Conservation (phyloP, 2,888 invertebrate genomes). For the Pseudanteris insignis region DNA sequence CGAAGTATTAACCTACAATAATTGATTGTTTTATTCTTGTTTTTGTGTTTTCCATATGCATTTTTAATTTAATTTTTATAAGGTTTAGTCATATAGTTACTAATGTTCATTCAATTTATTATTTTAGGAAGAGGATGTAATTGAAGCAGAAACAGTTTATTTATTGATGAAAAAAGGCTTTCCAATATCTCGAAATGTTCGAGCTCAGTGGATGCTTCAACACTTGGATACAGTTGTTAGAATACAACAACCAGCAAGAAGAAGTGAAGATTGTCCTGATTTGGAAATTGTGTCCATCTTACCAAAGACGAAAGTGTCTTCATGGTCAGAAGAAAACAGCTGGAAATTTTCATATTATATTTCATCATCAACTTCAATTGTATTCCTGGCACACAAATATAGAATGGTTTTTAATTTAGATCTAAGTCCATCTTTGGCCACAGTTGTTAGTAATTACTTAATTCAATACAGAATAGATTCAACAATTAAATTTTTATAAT, state of each 20-base stretch:
- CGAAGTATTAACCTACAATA: too few relatives aligned
- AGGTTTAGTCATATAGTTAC: background rate
- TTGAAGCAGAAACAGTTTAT: conserved; percentile 74
- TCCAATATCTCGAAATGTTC: conserved; percentile 76
- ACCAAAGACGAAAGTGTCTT: conserved; percentile 68
- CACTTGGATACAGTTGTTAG: conserved; percentile 72
- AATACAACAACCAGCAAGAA: conserved; percentile 62
- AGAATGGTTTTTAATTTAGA: conserved; percentile 80
- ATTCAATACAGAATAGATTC: too few relatives aligned
- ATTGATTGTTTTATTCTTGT: conserved; percentile 1
- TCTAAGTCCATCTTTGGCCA: conserved; percentile 79
- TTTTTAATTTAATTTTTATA: conserved; percentile 2
- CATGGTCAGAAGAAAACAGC: conserved; percentile 68
- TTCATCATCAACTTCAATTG: conserved; percentile 71
- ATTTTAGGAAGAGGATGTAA: conserved; percentile 50
- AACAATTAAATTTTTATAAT: too few relatives aligned
- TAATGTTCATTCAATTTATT: background rate
- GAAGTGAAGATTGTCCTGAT: conserved; percentile 68
- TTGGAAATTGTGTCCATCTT: conserved; percentile 74
- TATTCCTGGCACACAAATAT: conserved; percentile 77
- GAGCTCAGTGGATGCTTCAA: conserved; percentile 79
- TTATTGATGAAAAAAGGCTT: conserved; percentile 76
- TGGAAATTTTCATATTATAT: conserved; percentile 69
- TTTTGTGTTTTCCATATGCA: too few relatives aligned
- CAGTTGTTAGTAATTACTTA: conserved; percentile 76